These are phyloP conservation scores for Chaitophorus viminalis DNA, from an alignment of 2,888 invertebrate species.

Conservation along the genomic window DNA sequence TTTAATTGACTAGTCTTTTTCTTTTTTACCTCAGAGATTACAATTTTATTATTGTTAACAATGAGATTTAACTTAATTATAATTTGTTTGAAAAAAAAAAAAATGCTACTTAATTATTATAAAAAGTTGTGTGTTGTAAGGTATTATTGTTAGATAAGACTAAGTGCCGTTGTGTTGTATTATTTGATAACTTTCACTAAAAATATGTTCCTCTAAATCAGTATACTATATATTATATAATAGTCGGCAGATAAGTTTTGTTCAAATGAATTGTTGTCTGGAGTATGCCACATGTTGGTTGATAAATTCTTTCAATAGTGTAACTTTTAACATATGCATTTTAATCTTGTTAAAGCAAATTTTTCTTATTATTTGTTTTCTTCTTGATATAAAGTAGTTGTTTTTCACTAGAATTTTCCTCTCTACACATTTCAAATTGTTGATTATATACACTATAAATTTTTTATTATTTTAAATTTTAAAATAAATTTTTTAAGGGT, in stretches of 20 bases:
- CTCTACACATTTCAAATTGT: background rate
- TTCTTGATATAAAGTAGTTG: background rate
- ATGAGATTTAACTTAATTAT: background rate
- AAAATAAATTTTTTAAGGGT: too few relatives aligned
- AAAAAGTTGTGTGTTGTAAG: background rate
- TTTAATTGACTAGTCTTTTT: constrained; percentile 3
- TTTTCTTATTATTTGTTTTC: background rate
- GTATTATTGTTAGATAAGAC: background rate
- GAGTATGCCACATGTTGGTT: background rate
- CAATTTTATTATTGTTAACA: background rate
- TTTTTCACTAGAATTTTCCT: background rate
- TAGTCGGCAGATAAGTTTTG: background rate
- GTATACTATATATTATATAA: too few relatives aligned
- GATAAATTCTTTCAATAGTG: background rate
- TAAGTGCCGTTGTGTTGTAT: background rate
- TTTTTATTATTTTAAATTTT: too few relatives aligned
- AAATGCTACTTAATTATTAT: background rate
- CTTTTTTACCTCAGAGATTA: constrained; percentile 21
- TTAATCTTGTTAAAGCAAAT: background rate
- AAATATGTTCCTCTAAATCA: background rate
- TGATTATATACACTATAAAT: too few relatives aligned
- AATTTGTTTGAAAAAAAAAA: background rate
- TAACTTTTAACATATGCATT: background rate
- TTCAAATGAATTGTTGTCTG: background rate
- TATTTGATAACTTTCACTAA: background rate